Conservation (phyloP, 2,113 vertebrate species). For the Salvelinus namaycush region DNA sequence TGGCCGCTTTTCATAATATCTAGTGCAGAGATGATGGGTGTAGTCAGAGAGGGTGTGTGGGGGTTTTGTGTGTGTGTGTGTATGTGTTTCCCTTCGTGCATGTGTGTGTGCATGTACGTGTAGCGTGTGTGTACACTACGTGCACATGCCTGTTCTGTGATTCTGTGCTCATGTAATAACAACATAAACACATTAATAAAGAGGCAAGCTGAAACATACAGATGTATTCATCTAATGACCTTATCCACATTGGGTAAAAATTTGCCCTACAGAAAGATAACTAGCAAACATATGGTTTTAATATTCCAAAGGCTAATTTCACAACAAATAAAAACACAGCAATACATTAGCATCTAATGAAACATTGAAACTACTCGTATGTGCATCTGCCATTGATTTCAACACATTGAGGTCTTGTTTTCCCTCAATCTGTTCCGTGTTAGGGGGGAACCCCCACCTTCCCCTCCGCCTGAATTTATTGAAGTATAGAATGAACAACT, state of each 20-base stretch:
- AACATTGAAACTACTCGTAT: constrained; percentile 96
- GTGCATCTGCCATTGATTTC: constrained; percentile 96
- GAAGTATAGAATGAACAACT: constrained; percentile 97
- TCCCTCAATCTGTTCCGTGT: constrained; percentile 94
- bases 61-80: constrained; percentile 1
- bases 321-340: constrained; percentile 98
- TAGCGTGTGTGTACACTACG: neutral
- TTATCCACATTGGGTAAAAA: constrained; percentile 73
- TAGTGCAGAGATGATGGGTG: neutral
- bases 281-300: constrained; percentile 94
- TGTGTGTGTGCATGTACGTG: neutral
- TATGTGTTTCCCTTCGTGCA: neutral
- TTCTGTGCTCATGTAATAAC: neutral
- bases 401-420: constrained; percentile 90
- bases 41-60: neutral
- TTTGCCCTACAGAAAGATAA: constrained; percentile 85
- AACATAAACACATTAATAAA: constrained; percentile 55
- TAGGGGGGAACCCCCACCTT: constrained; percentile 77
- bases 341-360: constrained; percentile 98
- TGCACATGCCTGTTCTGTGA: neutral
- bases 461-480: constrained; percentile 85
- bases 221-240: constrained; percentile 54
- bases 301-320: constrained; percentile 98
- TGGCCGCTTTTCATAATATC: neutral
- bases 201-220: constrained; percentile 42